A percentile compares a stretch with the other conserved stretches of the same genome.
These are phyloP conservation scores for Andrena hattorfiana DNA, from an alignment of 2,888 invertebrate species.

Conservation along the genomic window DNA sequence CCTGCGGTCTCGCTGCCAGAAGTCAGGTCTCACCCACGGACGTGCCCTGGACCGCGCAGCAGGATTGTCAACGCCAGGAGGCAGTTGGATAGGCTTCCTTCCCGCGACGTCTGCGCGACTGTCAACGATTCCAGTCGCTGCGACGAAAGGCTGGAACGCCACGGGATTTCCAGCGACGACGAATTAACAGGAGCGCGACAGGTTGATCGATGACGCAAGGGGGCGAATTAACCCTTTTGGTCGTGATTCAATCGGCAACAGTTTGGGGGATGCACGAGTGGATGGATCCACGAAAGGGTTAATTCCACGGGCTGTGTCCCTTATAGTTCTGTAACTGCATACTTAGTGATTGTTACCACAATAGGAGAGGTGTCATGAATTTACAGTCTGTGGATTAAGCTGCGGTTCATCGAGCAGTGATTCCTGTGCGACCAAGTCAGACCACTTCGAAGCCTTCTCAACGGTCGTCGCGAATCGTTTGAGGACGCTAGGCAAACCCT, in stretches of 20 bases:
- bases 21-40: conserved; percentile 31
- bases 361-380: conserved; percentile 22
- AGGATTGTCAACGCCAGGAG: conserved; percentile 4
- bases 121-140: background rate
- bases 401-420: conserved; percentile 15
- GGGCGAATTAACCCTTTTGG: conserved; percentile 21
- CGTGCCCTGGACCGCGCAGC: conserved; percentile 33
- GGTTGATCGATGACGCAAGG: conserved; percentile 21
- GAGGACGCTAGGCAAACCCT: conserved; percentile 59
- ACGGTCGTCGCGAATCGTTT: conserved; percentile 60
- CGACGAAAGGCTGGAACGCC: background rate
- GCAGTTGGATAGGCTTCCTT: background rate
- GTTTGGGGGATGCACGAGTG: background rate
- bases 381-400: conserved; percentile 5
- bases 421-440: conserved; percentile 22
- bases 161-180: background rate
- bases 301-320: background rate
- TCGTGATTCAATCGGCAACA: background rate
- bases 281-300: background rate
- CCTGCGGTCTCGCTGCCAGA: conserved; percentile 37
- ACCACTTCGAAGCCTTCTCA: conserved; percentile 70
- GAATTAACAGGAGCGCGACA: conserved; percentile 12
- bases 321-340: background rate
- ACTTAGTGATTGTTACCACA: background rate
- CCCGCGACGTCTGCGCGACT: background rate